Percentiles rank a stretch among this genome's conserved stretches.
These are phyloP conservation scores for Lepus timidus DNA, from an alignment of 2,113 vertebrate species.

Conservation along the genomic window DNA sequence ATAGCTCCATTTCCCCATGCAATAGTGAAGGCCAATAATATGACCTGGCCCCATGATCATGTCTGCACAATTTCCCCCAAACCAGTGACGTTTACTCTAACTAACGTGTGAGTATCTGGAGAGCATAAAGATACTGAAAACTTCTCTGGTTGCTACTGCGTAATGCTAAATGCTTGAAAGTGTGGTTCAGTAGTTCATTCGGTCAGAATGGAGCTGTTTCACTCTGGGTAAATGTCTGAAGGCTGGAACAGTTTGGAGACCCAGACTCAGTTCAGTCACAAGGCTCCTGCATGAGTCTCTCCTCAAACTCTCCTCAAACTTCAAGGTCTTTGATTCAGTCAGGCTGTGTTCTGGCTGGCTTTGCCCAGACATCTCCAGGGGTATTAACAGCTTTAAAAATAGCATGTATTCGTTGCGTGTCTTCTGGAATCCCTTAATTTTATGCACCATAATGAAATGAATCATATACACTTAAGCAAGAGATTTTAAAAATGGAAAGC, in stretches of 20 bases:
- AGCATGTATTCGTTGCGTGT: neutral
- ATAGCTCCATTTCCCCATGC: neutral
- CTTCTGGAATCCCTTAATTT: conserved; percentile 42
- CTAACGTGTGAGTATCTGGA: neutral
- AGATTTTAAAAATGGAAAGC: conserved; percentile 59
- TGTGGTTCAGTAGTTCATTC: neutral
- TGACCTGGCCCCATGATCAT: neutral
- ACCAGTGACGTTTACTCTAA: neutral
- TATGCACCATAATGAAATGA: conserved; percentile 26
- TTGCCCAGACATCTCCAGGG: neutral
- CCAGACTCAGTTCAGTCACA: neutral
- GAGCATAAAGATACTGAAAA: neutral
- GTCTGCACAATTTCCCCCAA: neutral
- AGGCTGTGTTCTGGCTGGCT: neutral
- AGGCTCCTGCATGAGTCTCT: neutral
- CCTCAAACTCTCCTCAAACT: neutral
- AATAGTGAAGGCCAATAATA: neutral
- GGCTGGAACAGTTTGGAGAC: neutral
- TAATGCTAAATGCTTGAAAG: neutral
- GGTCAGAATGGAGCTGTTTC: neutral
- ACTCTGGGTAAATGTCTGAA: neutral
- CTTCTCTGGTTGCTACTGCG: neutral
- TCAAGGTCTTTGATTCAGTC: neutral
- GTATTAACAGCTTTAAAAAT: neutral
- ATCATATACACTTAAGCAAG: conserved; percentile 59